These are phyloP conservation scores for Tridacna crocea DNA, from an alignment of 2,888 invertebrate genomes.

Conservation along the genomic window DNA sequence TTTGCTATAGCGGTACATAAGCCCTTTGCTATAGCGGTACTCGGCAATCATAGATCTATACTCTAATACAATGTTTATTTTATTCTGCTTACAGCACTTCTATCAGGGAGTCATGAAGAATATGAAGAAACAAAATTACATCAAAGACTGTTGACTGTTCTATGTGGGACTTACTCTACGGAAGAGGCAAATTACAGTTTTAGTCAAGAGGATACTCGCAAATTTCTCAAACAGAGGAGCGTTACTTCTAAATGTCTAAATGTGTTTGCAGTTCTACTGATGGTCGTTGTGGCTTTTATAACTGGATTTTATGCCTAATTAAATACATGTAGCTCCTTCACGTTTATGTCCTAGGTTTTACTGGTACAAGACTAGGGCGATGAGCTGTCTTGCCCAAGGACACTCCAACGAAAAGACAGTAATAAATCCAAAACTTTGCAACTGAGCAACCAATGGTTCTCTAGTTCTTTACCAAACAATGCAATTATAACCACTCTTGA, in stretches of 20 bases:
- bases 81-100: not conserved
- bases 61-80: not conserved
- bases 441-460: too few relatives aligned
- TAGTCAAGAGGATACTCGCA: slow-evolving; percentile 29
- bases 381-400: too few relatives aligned
- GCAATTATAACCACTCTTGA: not conserved
- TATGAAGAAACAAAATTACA: not conserved
- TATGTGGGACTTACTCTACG: slow-evolving; percentile 32
- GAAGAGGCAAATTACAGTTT: slow-evolving; percentile 28
- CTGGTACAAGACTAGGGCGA: too few relatives aligned
- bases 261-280: slow-evolving; percentile 30
- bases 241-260: slow-evolving; percentile 23
- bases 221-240: slow-evolving; percentile 41
- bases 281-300: slow-evolving; percentile 43
- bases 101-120: slow-evolving; percentile 1
- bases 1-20: too few relatives aligned
- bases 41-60: too few relatives aligned
- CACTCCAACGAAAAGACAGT: too few relatives aligned
- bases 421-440: too few relatives aligned
- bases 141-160: not conserved
- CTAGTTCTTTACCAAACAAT: too few relatives aligned
- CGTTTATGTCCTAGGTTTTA: not conserved
- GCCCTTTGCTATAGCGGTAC: too few relatives aligned
- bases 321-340: not conserved
- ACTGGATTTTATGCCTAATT: slow-evolving; percentile 48